Percentiles rank a stretch among this genome's conserved stretches.
Conservation (phyloP, 2,888 invertebrate genomes). For the Sarcophaga subvicina region DNA sequence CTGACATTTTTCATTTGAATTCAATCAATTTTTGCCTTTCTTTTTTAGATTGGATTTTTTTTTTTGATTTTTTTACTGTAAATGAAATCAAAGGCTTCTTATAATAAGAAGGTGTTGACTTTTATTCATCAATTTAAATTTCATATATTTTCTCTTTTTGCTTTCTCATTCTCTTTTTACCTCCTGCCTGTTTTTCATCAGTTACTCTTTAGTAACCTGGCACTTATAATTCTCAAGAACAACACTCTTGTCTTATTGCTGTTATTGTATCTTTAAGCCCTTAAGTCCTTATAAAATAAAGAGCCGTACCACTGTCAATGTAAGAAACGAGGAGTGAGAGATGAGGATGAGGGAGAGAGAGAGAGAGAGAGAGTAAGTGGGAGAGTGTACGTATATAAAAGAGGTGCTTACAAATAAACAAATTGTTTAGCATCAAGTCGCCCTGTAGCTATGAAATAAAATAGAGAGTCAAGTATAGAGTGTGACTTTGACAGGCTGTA, state of each 20-base stretch:
- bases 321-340: neutral
- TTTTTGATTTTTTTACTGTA: constrained; percentile 1
- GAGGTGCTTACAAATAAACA: constrained; percentile 31
- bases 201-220: constrained; percentile 21
- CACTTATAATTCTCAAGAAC: constrained; percentile 38
- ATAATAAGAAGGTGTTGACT: constrained; percentile 66
- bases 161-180: neutral
- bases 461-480: constrained; percentile 50
- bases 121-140: constrained; percentile 54
- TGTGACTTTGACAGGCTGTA: constrained; percentile 71
- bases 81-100: constrained; percentile 52
- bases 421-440: constrained; percentile 46
- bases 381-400: neutral
- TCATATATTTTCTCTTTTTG: constrained; percentile 19
- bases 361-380: neutral
- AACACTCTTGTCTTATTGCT: constrained; percentile 23
- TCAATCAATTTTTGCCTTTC: constrained; percentile 56
- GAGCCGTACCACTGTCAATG: constrained; percentile 5
- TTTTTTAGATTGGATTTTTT: constrained; percentile 25
- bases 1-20: constrained; percentile 67
- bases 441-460: constrained; percentile 49
- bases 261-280: constrained; percentile 46
- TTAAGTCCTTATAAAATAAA: constrained; percentile 50
- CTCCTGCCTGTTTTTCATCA: neutral
- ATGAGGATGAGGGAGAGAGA: neutral